A percentile compares a stretch with the other conserved stretches of the same genome.
These are phyloP conservation scores for Melanophora roralis DNA, from an alignment of 2,888 invertebrate genomes.

Conservation along the genomic window DNA sequence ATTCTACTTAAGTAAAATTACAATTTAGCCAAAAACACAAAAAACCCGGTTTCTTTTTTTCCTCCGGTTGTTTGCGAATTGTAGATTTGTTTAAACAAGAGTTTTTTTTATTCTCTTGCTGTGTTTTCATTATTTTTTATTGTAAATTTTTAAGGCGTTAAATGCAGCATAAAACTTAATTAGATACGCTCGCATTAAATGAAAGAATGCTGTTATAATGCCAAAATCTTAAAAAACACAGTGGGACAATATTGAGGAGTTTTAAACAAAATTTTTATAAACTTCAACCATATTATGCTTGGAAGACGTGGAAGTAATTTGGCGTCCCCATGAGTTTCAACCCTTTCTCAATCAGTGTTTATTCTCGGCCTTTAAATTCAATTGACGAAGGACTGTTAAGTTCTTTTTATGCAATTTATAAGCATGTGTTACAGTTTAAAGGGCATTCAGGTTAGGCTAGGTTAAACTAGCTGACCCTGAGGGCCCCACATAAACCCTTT, in stretches of 20 bases:
- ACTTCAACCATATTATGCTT: no score
- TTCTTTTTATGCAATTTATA: no score
- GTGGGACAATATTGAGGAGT: conserved; percentile 6
- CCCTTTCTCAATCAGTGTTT: no score
- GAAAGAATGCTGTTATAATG: conserved; percentile 46
- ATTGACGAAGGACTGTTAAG: no score
- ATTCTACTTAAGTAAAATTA: conserved; percentile 29
- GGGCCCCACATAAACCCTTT: no score
- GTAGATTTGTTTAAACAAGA: not conserved
- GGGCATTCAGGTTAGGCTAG: no score
- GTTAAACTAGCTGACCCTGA: no score
- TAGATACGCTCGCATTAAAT: conserved; percentile 60
- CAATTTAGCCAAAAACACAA: not conserved
- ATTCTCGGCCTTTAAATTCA: no score
- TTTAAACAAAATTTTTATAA: no score
- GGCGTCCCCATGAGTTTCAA: no score
- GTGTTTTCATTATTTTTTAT: conserved; percentile 36
- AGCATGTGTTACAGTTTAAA: no score
- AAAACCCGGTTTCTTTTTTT: conserved; percentile 23
- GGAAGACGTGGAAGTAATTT: no score
- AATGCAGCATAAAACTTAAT: conserved; percentile 62
- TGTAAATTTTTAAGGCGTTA: conserved; percentile 56
- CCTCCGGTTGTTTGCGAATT: not conserved
- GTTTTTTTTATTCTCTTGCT: not conserved
- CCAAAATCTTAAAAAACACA: conserved; percentile 23